phyloP scores from a whole-genome alignment of 2,888 invertebrate species.

The Phyllotreta striolata region DNA sequence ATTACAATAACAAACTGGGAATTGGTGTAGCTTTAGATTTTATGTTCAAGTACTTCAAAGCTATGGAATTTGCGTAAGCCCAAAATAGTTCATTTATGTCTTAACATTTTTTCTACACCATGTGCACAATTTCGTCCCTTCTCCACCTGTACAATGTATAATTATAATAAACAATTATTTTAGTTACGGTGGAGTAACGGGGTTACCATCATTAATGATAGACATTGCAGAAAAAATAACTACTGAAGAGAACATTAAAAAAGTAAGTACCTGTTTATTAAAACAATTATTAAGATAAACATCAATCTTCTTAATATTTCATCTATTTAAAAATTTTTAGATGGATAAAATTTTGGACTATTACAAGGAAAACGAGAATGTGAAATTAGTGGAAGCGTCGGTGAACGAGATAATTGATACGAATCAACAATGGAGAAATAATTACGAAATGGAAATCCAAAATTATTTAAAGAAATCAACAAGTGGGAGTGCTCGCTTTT shows the following conservation, averaged over 20 bases:
- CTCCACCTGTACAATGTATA: background rate
- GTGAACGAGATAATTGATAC: slow-evolving; percentile 26
- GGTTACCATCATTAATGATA: slow-evolving; percentile 26
- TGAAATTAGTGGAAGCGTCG: slow-evolving; percentile 23
- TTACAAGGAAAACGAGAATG: slow-evolving; percentile 24
- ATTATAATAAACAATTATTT: slow-evolving; percentile 17
- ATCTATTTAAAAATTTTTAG: slow-evolving; percentile 24
- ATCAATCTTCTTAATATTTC: too few species aligned
- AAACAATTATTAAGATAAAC: too few species aligned
- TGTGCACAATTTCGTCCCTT: slow-evolving; percentile 2
- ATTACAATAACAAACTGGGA: slow-evolving; percentile 31
- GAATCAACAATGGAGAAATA: slow-evolving; percentile 31
- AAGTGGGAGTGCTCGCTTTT: too few species aligned
- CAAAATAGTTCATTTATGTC: slow-evolving; percentile 3
- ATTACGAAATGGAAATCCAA: slow-evolving; percentile 22
- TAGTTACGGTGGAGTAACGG: slow-evolving; percentile 38
- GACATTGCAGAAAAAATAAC: slow-evolving; percentile 34
- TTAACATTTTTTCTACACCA: background rate
- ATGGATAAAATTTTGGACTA: slow-evolving; percentile 20
- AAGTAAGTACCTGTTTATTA: slow-evolving; percentile 26
- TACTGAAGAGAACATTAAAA: slow-evolving; percentile 24
- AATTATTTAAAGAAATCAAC: too few species aligned
- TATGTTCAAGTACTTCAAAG: slow-evolving; percentile 33
- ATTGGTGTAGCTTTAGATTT: slow-evolving; percentile 37
- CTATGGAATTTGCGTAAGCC: slow-evolving; percentile 34